These are phyloP conservation scores for Cherax quadricarinatus DNA, from an alignment of 1,140 invertebrate genomes.

Conservation along the genomic window DNA sequence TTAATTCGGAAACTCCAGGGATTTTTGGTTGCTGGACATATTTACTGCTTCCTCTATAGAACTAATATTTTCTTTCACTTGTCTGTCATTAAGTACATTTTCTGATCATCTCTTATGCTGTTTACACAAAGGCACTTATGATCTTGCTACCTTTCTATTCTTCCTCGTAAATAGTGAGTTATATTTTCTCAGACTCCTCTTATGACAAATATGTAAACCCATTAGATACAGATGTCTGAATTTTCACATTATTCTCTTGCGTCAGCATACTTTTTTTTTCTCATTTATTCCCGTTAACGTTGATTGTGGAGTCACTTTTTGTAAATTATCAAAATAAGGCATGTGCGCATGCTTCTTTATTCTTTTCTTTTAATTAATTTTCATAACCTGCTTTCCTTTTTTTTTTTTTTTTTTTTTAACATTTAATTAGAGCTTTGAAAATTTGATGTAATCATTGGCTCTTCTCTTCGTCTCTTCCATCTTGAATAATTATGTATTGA, in stretches of 20 bases:
- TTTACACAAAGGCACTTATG: neutral
- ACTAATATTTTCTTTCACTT: neutral
- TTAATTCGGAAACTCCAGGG: neutral
- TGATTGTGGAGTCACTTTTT: neutral
- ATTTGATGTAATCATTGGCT: neutral
- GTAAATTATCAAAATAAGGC: neutral
- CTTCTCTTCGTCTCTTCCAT: neutral
- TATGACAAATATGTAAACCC: neutral
- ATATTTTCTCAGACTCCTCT: neutral
- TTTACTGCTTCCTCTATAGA: neutral
- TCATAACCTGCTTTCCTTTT: neutral
- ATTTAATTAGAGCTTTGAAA: neutral
- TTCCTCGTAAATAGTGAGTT: neutral
- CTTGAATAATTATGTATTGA: neutral
- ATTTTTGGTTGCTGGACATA: slow-evolving; percentile 9
- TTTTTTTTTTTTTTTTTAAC: neutral
- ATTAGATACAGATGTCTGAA: neutral
- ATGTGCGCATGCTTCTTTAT: neutral
- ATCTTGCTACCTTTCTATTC: neutral
- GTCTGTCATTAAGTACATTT: neutral
- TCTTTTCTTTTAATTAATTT: neutral
- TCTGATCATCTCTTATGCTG: neutral
- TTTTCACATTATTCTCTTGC: neutral
- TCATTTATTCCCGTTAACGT: neutral
- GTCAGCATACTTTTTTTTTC: neutral